phyloP scores from a whole-genome alignment of 2,888 invertebrate genomes.

The Heliconius ismenius region DNA sequence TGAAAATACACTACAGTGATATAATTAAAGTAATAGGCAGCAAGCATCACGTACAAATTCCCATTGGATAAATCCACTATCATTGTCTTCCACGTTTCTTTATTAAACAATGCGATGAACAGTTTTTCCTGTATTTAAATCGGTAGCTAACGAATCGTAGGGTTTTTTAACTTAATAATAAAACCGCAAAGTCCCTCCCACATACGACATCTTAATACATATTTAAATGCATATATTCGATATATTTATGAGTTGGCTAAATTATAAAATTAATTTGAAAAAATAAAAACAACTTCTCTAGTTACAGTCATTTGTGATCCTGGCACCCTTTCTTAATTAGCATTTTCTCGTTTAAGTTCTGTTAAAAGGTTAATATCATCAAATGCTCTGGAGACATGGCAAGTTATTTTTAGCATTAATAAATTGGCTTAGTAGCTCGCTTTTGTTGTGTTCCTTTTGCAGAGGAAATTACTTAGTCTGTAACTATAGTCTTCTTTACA shows the following conservation, averaged over 20 bases:
- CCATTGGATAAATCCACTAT: slow-evolving; percentile 73
- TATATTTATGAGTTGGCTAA: background rate
- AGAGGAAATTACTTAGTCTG: slow-evolving; percentile 45
- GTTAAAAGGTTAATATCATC: slow-evolving; percentile 76
- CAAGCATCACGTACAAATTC: slow-evolving; percentile 67
- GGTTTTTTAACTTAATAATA: slow-evolving; percentile 58
- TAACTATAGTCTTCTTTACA: slow-evolving; percentile 13
- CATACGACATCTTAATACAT: slow-evolving; percentile 54
- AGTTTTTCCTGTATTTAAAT: slow-evolving; percentile 68
- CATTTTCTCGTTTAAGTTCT: slow-evolving; percentile 60
- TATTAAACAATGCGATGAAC: slow-evolving; percentile 68
- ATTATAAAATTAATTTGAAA: background rate
- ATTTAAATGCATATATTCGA: slow-evolving; percentile 3
- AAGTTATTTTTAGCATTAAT: slow-evolving; percentile 80
- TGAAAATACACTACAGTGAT: slow-evolving; percentile 74
- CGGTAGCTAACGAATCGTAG: slow-evolving; percentile 64
- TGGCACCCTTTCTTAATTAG: slow-evolving; percentile 33
- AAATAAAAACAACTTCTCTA: background rate
- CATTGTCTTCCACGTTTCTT: slow-evolving; percentile 76
- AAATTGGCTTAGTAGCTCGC: slow-evolving; percentile 80
- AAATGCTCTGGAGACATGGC: slow-evolving; percentile 73
- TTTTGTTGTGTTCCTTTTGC: slow-evolving; percentile 75
- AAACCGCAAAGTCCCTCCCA: slow-evolving; percentile 69
- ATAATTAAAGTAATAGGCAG: slow-evolving; percentile 77
- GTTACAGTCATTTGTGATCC: slow-evolving; percentile 10